Percentiles rank a stretch among this genome's conserved stretches.
Evolutionary conservation across 30 jellyfish, hydroid and myxozoan species (phyloP).

Genomic region (Phacellophora camtschatica): DNA sequence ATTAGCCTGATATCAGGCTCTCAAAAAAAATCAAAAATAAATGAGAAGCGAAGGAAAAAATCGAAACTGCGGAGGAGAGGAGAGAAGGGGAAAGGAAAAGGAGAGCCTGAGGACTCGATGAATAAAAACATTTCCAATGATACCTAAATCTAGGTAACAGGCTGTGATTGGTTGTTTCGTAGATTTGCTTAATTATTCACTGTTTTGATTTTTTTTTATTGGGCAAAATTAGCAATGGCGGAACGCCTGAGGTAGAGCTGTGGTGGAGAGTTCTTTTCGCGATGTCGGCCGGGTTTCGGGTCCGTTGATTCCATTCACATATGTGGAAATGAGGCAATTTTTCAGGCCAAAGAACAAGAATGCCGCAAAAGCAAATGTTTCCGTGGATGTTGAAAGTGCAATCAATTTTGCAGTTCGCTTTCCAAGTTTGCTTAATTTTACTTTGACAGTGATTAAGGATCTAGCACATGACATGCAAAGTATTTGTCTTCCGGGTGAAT

Average conservation of each 20-base stretch:
- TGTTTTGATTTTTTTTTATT: no score
- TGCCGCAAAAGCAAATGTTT: no score
- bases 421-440: neutral
- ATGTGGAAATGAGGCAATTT: no score
- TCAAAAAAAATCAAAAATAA: neutral
- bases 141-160: neutral
- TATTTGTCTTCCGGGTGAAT: neutral
- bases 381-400: no score
- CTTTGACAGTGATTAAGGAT: neutral
- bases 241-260: neutral
- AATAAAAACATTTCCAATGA: neutral
- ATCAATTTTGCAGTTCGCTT: no score
- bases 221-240: neutral
- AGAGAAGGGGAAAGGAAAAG: neutral
- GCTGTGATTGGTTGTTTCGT: neutral
- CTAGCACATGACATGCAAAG: neutral
- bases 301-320: no score
- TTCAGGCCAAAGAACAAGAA: no score
- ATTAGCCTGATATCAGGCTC: neutral
- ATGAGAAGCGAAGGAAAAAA: neutral
- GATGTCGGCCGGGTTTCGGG: neutral
- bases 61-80: neutral
- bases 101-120: neutral
- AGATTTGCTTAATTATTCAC: neutral
- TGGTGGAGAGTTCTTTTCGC: neutral